A percentile compares a stretch with the other conserved stretches of the same genome.
Evolutionary conservation across 2,888 invertebrate species (phyloP).

Genomic region (Hofmannophila pseudospretella): DNA sequence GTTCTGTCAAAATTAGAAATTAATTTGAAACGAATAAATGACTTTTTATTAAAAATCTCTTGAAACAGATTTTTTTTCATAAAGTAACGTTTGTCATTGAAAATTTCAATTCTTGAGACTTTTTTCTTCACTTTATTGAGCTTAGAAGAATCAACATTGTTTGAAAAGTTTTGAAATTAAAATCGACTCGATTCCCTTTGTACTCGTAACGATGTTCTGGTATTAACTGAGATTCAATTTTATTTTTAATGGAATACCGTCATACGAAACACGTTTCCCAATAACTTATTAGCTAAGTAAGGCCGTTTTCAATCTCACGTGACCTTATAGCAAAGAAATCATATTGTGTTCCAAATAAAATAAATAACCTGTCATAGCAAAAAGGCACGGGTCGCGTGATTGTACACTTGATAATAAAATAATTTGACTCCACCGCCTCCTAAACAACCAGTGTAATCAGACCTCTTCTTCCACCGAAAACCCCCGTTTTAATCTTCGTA

Average conservation of each 20-base stretch:
- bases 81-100: slow-evolving; percentile 13
- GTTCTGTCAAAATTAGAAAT: background rate
- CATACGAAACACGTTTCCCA: slow-evolving; percentile 9
- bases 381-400: slow-evolving; percentile 42
- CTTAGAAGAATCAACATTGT: background rate
- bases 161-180: background rate
- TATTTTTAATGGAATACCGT: slow-evolving; percentile 9
- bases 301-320: slow-evolving; percentile 21
- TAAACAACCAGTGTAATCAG: slow-evolving; percentile 28
- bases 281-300: slow-evolving; percentile 12
- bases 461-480: slow-evolving; percentile 18
- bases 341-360: slow-evolving; percentile 41
- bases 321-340: slow-evolving; percentile 24
- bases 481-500: slow-evolving; percentile 7
- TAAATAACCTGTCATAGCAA: slow-evolving; percentile 57
- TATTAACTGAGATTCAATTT: slow-evolving; percentile 6
- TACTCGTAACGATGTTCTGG: background rate
- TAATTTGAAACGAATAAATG: slow-evolving; percentile 1
- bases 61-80: no score
- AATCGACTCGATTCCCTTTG: background rate
- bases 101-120: slow-evolving; percentile 21
- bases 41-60: background rate
- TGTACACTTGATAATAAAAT: slow-evolving; percentile 54
- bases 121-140: slow-evolving; percentile 2
- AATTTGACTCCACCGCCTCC: slow-evolving; percentile 41